Conservation (phyloP, 2,888 invertebrate species). For the Brenthis ino region DNA sequence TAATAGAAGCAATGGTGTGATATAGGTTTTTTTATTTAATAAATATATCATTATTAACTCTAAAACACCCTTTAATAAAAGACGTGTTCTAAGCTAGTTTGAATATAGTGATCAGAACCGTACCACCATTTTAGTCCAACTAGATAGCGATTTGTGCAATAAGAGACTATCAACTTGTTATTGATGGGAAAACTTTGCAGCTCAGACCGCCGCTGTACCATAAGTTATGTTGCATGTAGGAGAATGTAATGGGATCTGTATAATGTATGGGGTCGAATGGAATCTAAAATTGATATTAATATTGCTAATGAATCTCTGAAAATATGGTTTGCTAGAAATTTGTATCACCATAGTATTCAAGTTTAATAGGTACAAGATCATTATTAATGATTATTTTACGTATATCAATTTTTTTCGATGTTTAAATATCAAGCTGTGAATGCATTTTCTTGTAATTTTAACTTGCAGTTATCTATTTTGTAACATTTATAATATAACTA, state of each 20-base stretch:
- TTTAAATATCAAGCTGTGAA: too few relatives aligned
- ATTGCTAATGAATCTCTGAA: too few relatives aligned
- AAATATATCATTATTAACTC: not conserved
- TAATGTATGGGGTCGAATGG: conserved; percentile 11
- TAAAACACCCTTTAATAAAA: too few relatives aligned
- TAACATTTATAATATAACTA: too few relatives aligned
- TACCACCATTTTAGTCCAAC: conserved; percentile 11
- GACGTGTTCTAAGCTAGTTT: not conserved
- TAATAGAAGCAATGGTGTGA: too few relatives aligned
- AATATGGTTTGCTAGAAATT: too few relatives aligned
- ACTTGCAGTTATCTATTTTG: too few relatives aligned
- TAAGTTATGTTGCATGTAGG: conserved; percentile 23
- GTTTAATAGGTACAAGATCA: too few relatives aligned
- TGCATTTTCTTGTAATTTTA: too few relatives aligned
- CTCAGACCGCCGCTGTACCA: conserved; percentile 7
- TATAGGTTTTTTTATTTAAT: not conserved
- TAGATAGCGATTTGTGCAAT: conserved; percentile 19
- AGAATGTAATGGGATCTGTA: conserved; percentile 9
- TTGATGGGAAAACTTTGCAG: conserved; percentile 49
- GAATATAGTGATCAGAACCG: not conserved
- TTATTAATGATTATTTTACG: too few relatives aligned
- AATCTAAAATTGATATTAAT: conserved; percentile 7
- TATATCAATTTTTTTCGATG: too few relatives aligned
- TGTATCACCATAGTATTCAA: too few relatives aligned
- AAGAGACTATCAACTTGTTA: conserved; percentile 45